These are phyloP conservation scores for Styela clava DNA, from an alignment of 23 tunicate genomes.

Conservation along the genomic window DNA sequence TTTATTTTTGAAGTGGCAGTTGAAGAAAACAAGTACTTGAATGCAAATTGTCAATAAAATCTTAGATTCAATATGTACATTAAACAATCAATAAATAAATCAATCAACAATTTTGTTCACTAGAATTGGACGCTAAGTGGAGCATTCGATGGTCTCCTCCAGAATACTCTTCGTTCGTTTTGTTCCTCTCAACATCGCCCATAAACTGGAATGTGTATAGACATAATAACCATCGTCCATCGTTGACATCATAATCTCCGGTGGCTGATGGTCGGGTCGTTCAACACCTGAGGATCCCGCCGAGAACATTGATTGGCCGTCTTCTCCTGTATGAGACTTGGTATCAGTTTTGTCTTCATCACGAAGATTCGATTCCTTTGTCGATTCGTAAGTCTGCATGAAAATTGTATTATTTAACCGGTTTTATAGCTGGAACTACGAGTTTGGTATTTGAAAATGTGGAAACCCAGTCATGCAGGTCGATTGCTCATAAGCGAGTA, in stretches of 20 bases:
- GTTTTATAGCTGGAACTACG: too few species aligned
- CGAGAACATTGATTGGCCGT: background rate
- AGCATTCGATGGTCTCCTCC: conserved; percentile 9
- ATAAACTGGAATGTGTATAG: conserved; percentile 48
- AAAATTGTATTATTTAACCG: too few species aligned
- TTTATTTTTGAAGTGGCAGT: too few species aligned
- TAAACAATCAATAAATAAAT: too few species aligned
- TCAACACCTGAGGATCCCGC: background rate
- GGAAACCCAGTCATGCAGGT: too few species aligned
- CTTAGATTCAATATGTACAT: too few species aligned
- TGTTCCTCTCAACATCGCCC: conserved; percentile 71
- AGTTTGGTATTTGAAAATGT: too few species aligned
- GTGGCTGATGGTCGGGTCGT: background rate
- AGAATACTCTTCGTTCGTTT: conserved; percentile 29
- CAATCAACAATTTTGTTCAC: too few species aligned
- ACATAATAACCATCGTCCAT: conserved; percentile 73
- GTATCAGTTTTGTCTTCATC: conserved; percentile 12
- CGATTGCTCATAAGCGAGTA: too few species aligned
- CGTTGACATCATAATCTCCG: conserved; percentile 21
- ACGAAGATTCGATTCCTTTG: conserved; percentile 21
- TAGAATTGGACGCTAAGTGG: too few species aligned
- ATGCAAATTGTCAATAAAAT: too few species aligned
- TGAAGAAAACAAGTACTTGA: too few species aligned
- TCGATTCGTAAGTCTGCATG: conserved; percentile 7
- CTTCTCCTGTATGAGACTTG: conserved; percentile 22